Evolutionary conservation across 2,113 vertebrate genomes (phyloP).

Genomic region (Xiphorhynchus elegans): DNA sequence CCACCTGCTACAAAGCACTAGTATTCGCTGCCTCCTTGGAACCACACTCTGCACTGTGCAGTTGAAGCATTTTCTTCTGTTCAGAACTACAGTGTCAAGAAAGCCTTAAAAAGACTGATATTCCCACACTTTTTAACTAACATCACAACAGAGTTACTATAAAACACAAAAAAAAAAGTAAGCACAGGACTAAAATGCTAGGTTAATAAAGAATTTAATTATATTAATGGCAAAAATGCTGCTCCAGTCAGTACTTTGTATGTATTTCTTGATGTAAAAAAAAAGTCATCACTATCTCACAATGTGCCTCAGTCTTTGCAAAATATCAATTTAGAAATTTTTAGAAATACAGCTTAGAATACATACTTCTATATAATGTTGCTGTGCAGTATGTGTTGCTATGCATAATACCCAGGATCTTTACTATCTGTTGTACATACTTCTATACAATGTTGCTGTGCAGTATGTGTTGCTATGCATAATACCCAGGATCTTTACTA

Average conservation of each 20-base stretch:
- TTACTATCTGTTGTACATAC: too few species aligned
- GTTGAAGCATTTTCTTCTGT: neutral
- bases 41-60: neutral
- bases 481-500: neutral
- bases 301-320: neutral
- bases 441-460: neutral
- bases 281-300: neutral
- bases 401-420: too few species aligned
- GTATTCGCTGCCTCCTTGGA: neutral
- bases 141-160: neutral
- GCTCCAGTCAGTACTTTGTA: neutral
- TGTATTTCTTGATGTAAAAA: neutral
- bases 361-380: neutral
- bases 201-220: neutral
- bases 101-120: neutral
- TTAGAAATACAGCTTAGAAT: neutral
- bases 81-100: neutral
- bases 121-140: neutral
- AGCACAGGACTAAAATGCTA: neutral
- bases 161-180: neutral
- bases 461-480: neutral
- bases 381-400: too few species aligned
- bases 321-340: neutral
- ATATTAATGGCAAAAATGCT: neutral
- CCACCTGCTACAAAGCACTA: neutral